Evolutionary conservation across 2,888 invertebrate species (phyloP).

Genomic region (Drosophila mimica): DNA sequence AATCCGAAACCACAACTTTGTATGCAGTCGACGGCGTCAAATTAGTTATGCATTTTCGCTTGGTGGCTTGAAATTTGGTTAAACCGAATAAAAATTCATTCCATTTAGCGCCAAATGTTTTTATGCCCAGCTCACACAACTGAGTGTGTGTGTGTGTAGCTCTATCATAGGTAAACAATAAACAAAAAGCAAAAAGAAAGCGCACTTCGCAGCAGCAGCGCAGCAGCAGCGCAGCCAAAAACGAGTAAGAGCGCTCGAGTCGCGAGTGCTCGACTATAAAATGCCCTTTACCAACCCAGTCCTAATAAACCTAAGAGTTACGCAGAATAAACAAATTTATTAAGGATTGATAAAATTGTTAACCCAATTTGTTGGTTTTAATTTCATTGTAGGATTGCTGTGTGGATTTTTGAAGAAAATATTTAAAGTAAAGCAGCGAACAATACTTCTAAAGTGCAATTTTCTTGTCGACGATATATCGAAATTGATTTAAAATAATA

Average conservation of each 20-base stretch:
- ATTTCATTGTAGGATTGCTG: too few species aligned
- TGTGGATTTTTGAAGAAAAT: too few species aligned
- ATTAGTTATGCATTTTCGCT: constrained; percentile 66
- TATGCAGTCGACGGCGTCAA: constrained; percentile 53
- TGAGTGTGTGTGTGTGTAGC: constrained; percentile 39
- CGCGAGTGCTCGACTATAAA: constrained; percentile 1
- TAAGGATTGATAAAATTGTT: too few species aligned
- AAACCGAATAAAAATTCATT: constrained; percentile 65
- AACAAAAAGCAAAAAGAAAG: constrained; percentile 79
- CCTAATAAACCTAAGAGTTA: neutral
- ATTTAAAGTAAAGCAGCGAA: constrained; percentile 48
- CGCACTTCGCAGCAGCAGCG: constrained; percentile 60
- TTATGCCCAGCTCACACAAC: constrained; percentile 32
- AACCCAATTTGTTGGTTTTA: too few species aligned
- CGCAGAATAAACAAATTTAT: too few species aligned
- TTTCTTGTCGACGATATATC: neutral
- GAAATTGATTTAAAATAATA: neutral
- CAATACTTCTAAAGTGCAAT: constrained; percentile 30
- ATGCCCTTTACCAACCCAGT: neutral
- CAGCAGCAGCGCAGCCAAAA: constrained; percentile 47
- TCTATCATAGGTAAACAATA: constrained; percentile 76
- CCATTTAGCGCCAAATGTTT: constrained; percentile 55
- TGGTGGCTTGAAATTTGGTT: constrained; percentile 37
- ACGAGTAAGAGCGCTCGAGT: constrained; percentile 18
- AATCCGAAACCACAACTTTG: constrained; percentile 35